phyloP scores from a whole-genome alignment of 2,888 invertebrate genomes.

The Sinelater perroti region DNA sequence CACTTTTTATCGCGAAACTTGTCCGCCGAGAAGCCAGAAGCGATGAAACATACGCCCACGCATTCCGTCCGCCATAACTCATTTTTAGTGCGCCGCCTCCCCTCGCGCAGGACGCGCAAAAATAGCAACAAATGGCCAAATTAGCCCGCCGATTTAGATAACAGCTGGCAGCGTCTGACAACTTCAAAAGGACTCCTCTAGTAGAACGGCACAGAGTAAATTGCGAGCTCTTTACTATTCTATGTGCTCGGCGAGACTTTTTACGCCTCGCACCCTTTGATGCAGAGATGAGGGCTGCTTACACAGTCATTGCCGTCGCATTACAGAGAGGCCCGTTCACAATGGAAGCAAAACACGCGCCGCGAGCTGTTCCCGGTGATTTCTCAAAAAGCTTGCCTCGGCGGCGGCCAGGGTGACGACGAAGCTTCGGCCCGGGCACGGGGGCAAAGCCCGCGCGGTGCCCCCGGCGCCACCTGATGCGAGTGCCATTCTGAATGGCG shows the following conservation, averaged over 20 bases:
- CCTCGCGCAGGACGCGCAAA: background rate
- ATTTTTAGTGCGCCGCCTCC: too few relatives aligned
- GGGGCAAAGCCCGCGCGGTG: too few relatives aligned
- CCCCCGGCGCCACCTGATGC: constrained; percentile 6
- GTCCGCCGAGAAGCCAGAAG: too few relatives aligned
- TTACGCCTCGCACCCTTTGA: constrained; percentile 39
- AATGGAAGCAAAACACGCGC: constrained; percentile 28
- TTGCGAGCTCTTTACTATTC: constrained; percentile 41
- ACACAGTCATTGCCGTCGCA: constrained; percentile 36
- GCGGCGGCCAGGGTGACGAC: too few relatives aligned
- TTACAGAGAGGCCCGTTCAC: constrained; percentile 34
- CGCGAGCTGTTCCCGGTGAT: constrained; percentile 12
- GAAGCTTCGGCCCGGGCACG: too few relatives aligned
- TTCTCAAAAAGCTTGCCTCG: constrained; percentile 5
- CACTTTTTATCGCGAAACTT: too few relatives aligned
- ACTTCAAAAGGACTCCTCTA: constrained; percentile 39
- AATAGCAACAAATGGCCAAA: constrained; percentile 26
- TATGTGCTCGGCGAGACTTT: constrained; percentile 38
- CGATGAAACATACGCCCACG: too few relatives aligned
- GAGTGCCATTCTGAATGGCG: constrained; percentile 14
- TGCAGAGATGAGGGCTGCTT: constrained; percentile 39
- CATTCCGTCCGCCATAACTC: too few relatives aligned
- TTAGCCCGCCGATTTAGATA: constrained; percentile 35
- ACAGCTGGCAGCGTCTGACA: constrained; percentile 29
- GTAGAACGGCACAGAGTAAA: constrained; percentile 36